These are phyloP conservation scores for Gymnodraco acuticeps DNA, from an alignment of 2,797 vertebrate species.

Conservation along the genomic window DNA sequence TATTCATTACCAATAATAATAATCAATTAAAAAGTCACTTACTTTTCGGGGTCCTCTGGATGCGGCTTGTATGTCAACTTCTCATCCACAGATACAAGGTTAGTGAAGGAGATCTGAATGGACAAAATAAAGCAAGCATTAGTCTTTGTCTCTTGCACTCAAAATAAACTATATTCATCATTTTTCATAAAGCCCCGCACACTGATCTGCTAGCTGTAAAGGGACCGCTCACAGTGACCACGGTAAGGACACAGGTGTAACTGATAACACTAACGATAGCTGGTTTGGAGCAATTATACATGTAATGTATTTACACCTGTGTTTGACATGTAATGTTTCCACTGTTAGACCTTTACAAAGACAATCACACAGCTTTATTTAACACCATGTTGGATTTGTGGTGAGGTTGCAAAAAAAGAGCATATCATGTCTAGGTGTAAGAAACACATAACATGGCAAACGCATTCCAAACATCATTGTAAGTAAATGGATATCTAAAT, in stretches of 20 bases:
- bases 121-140: constrained; percentile 7
- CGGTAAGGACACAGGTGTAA: not conserved
- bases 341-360: not conserved
- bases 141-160: not conserved
- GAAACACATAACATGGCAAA: no score
- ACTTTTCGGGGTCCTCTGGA: constrained; percentile 93
- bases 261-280: not conserved
- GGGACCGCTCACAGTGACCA: not conserved
- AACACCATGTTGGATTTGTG: not conserved
- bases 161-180: not conserved
- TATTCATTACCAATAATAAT: not conserved
- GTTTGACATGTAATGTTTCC: not conserved
- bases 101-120: constrained; percentile 95
- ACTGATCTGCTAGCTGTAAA: not conserved
- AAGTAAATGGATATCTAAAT: not conserved
- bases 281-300: not conserved
- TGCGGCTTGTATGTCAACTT: constrained; percentile 95
- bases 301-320: not conserved
- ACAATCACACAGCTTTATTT: not conserved
- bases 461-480: no score
- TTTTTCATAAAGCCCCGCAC: not conserved
- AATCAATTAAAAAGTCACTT: constrained; percentile 49
- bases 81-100: constrained; percentile 97
- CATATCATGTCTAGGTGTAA: no score
- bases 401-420: no score